A percentile compares a stretch with the other conserved stretches of the same genome.
phyloP scores from a whole-genome alignment of 2,888 invertebrate species.

The Sturmia bella region DNA sequence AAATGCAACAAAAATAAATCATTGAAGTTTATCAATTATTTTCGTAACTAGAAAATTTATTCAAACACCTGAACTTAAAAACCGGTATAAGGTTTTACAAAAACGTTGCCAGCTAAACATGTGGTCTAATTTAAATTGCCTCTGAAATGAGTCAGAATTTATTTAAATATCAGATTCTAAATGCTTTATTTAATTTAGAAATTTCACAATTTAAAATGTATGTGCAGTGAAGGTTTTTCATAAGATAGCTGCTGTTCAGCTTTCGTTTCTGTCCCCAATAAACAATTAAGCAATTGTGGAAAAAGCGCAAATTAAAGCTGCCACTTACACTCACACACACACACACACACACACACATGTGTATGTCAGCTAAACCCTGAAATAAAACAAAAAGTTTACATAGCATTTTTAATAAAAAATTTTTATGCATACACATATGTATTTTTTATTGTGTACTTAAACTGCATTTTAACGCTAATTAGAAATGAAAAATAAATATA shows the following conservation, averaged over 20 bases:
- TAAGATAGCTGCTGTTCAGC: neutral
- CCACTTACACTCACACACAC: neutral
- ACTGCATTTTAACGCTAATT: neutral
- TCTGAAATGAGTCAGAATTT: neutral
- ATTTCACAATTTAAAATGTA: constrained; percentile 7
- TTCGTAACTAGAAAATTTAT: neutral
- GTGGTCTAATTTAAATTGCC: constrained; percentile 26
- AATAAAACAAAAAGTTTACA: neutral
- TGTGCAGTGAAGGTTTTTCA: constrained; percentile 2
- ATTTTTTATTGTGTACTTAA: constrained; percentile 1
- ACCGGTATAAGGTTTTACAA: neutral
- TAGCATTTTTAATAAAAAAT: no score
- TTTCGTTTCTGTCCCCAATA: constrained; percentile 6
- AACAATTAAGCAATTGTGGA: constrained; percentile 15
- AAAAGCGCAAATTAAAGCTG: constrained; percentile 1
- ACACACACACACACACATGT: neutral
- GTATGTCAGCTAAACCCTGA: constrained; percentile 11
- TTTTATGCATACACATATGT: constrained; percentile 1
- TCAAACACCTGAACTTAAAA: constrained; percentile 30
- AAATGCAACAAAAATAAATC: neutral
- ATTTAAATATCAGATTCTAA: neutral
- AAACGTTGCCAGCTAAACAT: neutral
- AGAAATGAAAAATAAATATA: neutral
- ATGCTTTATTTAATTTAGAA: constrained; percentile 2
- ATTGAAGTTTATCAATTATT: neutral